These are phyloP conservation scores for Onychomys torridus DNA, from an alignment of 2,797 vertebrate genomes.

Conservation along the genomic window DNA sequence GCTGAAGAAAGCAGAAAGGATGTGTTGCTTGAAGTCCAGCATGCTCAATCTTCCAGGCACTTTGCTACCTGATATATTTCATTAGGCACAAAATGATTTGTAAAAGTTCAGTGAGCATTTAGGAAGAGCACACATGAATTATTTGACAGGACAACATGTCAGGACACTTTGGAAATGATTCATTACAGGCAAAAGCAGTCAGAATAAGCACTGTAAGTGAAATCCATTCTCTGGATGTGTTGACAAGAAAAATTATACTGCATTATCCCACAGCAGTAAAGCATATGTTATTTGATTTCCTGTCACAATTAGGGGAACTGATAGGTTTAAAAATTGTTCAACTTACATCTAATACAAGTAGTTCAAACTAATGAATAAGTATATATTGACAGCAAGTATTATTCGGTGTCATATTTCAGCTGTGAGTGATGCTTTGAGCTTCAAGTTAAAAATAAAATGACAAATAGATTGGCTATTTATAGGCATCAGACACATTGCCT, in stretches of 20 bases:
- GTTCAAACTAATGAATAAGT: conserved; percentile 84
- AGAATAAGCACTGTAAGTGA: conserved; percentile 67
- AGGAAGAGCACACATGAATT: conserved; percentile 73
- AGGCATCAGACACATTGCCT: conserved; percentile 49
- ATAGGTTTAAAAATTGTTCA: conserved; percentile 83
- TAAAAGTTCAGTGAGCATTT: conserved; percentile 57
- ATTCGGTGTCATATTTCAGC: conserved; percentile 72
- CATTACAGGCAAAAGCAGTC: conserved; percentile 73
- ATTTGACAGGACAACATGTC: conserved; percentile 68
- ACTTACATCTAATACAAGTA: conserved; percentile 64
- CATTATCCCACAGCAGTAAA: conserved; percentile 81
- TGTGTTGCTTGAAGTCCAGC: not conserved
- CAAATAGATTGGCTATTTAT: conserved; percentile 68
- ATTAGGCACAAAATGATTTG: conserved; percentile 67
- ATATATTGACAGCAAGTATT: conserved; percentile 72
- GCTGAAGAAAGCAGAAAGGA: not conserved
- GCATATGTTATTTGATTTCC: conserved; percentile 80
- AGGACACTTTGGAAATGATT: conserved; percentile 67
- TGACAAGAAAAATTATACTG: conserved; percentile 81
- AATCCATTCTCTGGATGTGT: conserved; percentile 69
- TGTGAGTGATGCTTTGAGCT: conserved; percentile 65
- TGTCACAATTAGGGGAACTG: conserved; percentile 83
- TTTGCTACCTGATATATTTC: conserved; percentile 52
- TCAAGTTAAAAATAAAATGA: conserved; percentile 68
- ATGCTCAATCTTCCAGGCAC: not conserved